Evolutionary conservation across 2,888 invertebrate genomes (phyloP).

Genomic region (Cryptophagus acutangulus): DNA sequence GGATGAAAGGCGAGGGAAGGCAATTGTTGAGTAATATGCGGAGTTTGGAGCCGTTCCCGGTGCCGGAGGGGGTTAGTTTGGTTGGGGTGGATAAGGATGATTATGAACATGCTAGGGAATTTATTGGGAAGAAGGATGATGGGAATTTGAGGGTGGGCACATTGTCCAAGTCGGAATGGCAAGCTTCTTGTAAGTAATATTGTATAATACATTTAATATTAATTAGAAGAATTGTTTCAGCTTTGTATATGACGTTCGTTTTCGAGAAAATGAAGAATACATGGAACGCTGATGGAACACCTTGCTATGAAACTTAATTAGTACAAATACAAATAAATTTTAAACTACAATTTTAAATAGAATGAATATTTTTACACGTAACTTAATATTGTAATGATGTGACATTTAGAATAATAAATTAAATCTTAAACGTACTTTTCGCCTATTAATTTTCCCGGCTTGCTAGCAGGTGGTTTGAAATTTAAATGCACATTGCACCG

Average conservation of each 20-base stretch:
- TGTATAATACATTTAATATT: not conserved
- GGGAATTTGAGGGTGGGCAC: constrained; percentile 62
- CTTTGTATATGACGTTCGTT: constrained; percentile 76
- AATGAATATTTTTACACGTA: no score
- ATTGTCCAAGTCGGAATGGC: constrained; percentile 86
- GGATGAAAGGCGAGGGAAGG: constrained; percentile 55
- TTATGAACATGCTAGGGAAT: constrained; percentile 68
- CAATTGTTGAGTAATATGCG: constrained; percentile 70
- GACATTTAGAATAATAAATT: no score
- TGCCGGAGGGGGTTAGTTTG: constrained; percentile 51
- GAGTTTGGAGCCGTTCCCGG: constrained; percentile 77
- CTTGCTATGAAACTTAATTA: constrained; percentile 52
- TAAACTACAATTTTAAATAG: no score
- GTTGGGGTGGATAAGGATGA: constrained; percentile 59
- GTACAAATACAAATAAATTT: no score
- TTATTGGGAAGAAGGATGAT: constrained; percentile 46
- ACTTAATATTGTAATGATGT: no score
- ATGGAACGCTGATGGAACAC: constrained; percentile 61
- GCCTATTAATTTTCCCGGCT: not conserved
- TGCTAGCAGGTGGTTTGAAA: not conserved
- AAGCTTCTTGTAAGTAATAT: constrained; percentile 74
- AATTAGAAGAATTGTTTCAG: constrained; percentile 50
- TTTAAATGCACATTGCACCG: no score
- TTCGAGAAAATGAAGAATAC: constrained; percentile 72
- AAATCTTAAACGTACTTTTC: no score